Conservation (phyloP, 2,888 invertebrate genomes). For the Ophioninae sp. region DNA sequence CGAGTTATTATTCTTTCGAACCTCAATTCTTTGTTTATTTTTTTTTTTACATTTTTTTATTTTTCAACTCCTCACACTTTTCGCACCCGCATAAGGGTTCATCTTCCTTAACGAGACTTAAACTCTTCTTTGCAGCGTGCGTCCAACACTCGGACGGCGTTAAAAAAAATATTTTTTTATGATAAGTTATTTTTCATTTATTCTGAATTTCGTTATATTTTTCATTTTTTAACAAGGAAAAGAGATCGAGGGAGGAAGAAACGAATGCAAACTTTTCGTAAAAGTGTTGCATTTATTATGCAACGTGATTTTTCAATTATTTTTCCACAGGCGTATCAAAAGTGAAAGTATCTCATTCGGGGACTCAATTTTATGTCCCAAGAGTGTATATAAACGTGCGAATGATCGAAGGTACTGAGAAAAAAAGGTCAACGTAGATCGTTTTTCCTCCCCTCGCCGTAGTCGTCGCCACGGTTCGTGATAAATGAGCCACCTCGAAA, state of each 20-base stretch:
- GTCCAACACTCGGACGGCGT: background rate
- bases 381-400: constrained; percentile 22
- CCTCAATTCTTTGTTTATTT: constrained; percentile 6
- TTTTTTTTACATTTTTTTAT: background rate
- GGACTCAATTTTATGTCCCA: constrained; percentile 21
- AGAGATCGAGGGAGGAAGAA: background rate
- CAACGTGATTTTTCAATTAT: background rate
- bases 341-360: constrained; percentile 12
- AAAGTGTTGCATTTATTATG: constrained; percentile 16
- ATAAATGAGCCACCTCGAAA: constrained; percentile 65
- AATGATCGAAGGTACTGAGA: constrained; percentile 36
- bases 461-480: constrained; percentile 48
- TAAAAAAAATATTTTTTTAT: constrained; percentile 12
- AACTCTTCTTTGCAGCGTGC: background rate
- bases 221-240: background rate
- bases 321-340: background rate
- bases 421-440: constrained; percentile 23
- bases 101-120: background rate
- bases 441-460: constrained; percentile 21
- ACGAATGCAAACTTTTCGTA: constrained; percentile 34
- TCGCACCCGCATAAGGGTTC: background rate
- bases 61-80: constrained; percentile 16
- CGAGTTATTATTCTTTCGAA: constrained; percentile 32
- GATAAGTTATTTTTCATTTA: constrained; percentile 55
- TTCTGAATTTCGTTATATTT: constrained; percentile 20